These are phyloP conservation scores for Porphyrio hochstetteri DNA, from an alignment of 2,113 vertebrate species.

Conservation along the genomic window DNA sequence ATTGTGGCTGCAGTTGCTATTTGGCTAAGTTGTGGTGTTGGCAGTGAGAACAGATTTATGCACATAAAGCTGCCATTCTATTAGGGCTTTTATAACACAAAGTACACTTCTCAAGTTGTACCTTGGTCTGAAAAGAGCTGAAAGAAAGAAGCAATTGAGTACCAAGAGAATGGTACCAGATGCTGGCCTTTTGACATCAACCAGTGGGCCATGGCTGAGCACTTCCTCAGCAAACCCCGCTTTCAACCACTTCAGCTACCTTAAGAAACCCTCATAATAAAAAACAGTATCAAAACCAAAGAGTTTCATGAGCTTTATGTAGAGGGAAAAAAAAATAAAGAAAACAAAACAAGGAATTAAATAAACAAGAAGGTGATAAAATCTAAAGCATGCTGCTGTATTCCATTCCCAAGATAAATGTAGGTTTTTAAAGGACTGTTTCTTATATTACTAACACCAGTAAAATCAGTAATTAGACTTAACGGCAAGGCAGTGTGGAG, in stretches of 20 bases:
- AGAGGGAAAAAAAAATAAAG: not conserved
- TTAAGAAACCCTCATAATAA: not conserved
- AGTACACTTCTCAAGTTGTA: conserved; percentile 43
- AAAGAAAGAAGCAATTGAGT: conserved; percentile 63
- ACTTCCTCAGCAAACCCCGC: conserved; percentile 28
- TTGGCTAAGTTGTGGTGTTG: conserved; percentile 30
- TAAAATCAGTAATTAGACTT: not conserved
- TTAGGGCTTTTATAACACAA: conserved; percentile 20
- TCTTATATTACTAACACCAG: not conserved
- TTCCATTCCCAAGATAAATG: not conserved
- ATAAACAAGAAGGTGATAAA: conserved; percentile 19
- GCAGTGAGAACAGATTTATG: conserved; percentile 44
- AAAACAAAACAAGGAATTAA: not conserved
- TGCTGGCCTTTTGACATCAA: conserved; percentile 56
- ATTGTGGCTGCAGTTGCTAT: conserved; percentile 24
- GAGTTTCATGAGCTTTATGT: not conserved
- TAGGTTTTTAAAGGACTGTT: not conserved
- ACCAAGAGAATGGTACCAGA: conserved; percentile 56
- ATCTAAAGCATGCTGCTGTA: not conserved
- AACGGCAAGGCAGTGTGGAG: not conserved
- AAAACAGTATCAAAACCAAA: not conserved
- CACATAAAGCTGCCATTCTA: conserved; percentile 50
- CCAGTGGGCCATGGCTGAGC: conserved; percentile 53
- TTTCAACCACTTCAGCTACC: conserved; percentile 7
- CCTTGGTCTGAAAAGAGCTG: conserved; percentile 16